Percentiles rank a stretch among this genome's conserved stretches.
phyloP scores from a whole-genome alignment of 2,888 invertebrate genomes.

The Nomada goodeniana region DNA sequence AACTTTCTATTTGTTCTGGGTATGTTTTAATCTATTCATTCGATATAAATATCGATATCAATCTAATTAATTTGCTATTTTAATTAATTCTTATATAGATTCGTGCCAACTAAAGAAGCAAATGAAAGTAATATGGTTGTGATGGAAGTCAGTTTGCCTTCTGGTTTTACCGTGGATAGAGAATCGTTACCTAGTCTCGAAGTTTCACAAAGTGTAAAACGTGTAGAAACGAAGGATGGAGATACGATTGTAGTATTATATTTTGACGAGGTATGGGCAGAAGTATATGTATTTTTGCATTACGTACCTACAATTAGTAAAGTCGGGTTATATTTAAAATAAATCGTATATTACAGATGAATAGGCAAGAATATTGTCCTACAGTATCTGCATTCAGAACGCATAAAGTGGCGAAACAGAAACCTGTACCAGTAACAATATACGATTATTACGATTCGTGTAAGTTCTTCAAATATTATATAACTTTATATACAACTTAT shows the following conservation, averaged over 20 bases:
- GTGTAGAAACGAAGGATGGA: constrained; percentile 89
- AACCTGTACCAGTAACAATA: constrained; percentile 93
- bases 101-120: constrained; percentile 87
- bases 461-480: constrained; percentile 84
- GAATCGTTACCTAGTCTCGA: constrained; percentile 89
- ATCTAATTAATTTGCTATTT: background rate
- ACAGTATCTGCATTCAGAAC: constrained; percentile 93
- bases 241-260: constrained; percentile 89
- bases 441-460: constrained; percentile 97
- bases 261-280: constrained; percentile 88
- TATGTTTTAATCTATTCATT: constrained; percentile 81
- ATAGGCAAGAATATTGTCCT: constrained; percentile 89
- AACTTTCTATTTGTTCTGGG: constrained; percentile 93
- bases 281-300: background rate
- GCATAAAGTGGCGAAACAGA: constrained; percentile 93
- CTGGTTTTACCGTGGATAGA: constrained; percentile 94
- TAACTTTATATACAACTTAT: background rate
- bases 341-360: constrained; percentile 82
- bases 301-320: background rate
- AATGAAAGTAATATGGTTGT: constrained; percentile 95
- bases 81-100: constrained; percentile 83
- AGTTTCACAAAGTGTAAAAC: constrained; percentile 87
- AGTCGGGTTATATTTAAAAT: background rate
- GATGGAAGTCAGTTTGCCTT: constrained; percentile 95
- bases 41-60: background rate